Base-by-base conservation (phyloP, 1,140 invertebrate genomes). In the Microplitis mediator region DNA sequence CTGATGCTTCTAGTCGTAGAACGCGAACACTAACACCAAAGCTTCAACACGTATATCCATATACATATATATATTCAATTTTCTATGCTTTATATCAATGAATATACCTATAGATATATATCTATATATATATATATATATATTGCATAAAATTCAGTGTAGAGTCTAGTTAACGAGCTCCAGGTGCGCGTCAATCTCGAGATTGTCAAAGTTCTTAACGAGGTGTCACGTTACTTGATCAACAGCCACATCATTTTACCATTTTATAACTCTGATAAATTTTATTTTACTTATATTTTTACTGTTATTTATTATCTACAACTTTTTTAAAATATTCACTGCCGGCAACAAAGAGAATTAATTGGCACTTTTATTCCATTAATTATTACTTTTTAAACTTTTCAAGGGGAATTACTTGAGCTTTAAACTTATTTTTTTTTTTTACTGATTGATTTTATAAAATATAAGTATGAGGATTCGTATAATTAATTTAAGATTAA, bases 161-260 rank as follows among this genome's bases (percentile, higher is more conserved):
- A 45, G 39, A 45, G 39, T 4, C 51, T 69, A 60, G 72, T 70
- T 71, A 71, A 71, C 73, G 73, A 77, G 75, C 74, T 74, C 72
- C 78, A 79, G 76, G 75, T 72, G 69, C 72, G 62, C 70, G 69
- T 75, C 76, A 78, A 80, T 79, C 75, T 77, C 75, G 75, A 75
- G 60, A 74, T 74, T 74, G 79, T 80, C 78, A 79, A 78, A 79
- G 73, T 78, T 80, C 72, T 72, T 77, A 77, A 80, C 78, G 78
- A 79, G 56, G 74, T 74, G 75, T 79, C 78, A 77, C 73, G 72
- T 79, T 80, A 67, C 75, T 77, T 80, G 76, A 80, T 80, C 73
- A 79, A 80, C 79, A 58, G 4, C 13, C 67, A 60, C 14, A 39
- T 13, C 32, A 23, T 70, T 51, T 31, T 31, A 70, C 45, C 52